A percentile compares a stretch with the other conserved stretches of the same genome.
These are phyloP conservation scores for Microcebus murinus DNA, from an alignment of 2,113 vertebrate genomes.

Conservation along the genomic window DNA sequence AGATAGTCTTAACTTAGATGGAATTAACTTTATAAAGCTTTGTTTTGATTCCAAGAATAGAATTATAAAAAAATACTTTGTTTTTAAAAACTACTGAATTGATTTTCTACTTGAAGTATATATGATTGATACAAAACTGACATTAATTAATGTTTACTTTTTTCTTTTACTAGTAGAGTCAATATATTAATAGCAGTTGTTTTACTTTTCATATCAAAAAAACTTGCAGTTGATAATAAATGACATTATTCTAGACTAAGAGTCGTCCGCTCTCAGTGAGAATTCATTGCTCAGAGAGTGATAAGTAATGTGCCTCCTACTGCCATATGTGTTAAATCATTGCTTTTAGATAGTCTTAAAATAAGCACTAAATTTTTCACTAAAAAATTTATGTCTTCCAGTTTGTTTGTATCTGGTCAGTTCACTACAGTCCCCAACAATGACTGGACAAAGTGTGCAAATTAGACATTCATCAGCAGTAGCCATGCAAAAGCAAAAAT, in stretches of 20 bases:
- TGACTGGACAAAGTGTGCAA: not conserved
- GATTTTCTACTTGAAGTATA: not conserved
- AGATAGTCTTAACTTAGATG: not conserved
- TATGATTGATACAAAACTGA: not conserved
- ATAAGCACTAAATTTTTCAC: not conserved
- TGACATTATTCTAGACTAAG: fast-evolving
- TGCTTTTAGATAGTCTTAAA: not conserved
- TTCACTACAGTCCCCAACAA: not conserved
- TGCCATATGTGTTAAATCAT: fast-evolving
- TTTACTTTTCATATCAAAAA: not conserved
- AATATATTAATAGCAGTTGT: not conserved
- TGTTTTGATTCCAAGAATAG: not conserved
- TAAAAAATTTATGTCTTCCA: not conserved
- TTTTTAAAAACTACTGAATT: not conserved
- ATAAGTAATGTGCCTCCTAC: not conserved
- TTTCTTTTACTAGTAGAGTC: not conserved
- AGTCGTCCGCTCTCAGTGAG: not conserved
- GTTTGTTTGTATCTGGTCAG: not conserved
- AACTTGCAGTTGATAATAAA: not conserved
- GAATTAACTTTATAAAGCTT: not conserved
- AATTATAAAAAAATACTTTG: not conserved
- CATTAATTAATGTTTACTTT: not conserved
- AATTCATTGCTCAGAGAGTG: not conserved
- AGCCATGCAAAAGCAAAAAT: not conserved
- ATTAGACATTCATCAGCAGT: not conserved